Evolutionary conservation across 2,888 invertebrate species (phyloP), one percentile per base, ranked within the genome.

Genomic region (Ligdia adustata): DNA sequence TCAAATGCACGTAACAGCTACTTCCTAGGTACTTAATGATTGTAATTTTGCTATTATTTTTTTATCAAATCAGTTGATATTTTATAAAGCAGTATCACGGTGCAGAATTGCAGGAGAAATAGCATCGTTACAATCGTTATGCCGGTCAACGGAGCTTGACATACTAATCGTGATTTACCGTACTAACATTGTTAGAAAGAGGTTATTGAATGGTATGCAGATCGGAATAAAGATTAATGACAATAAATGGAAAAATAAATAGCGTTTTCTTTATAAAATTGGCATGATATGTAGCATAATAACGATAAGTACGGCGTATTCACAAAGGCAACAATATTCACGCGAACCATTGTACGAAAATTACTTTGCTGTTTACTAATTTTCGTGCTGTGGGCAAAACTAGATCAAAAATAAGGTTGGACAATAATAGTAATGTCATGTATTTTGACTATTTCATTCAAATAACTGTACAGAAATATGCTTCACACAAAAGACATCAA

Each of bases 91-190:
- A 32, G 6, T 18, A 9, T 28, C 14, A 22, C 20, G 3, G 3
- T 13, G 7, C n/a, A n/a, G 9, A 22, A 7, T 20, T n/a, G 7
- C 15, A 27, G 9, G 32, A 18, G 32, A 45, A 38, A 46, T 27
- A 12, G 11, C 33, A 39, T 55, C 28, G 49, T 39, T 53, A 45
- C 12, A 32, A 43, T 38, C 29, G 32, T 54, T 48, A 55, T 7
- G 45, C 15, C 12, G 34, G 32, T 14, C 55, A 59, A 6, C 56
- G 41, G 50, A 52, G 56, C 56, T 16, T 59, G 50, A 50, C 46
- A 41, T 33, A 32, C 38, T 22, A 33, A 50, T 53, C 38, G 47
- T 38, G 14, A 27, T 47, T 52, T 35, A 41, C 46, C 26, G 46
- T 46, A 39, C 41, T 24, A 20, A 15, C 34, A 40, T 31, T 39